Base-by-base conservation (phyloP, 2,888 invertebrate species). In the Ennomos erosarius region DNA sequence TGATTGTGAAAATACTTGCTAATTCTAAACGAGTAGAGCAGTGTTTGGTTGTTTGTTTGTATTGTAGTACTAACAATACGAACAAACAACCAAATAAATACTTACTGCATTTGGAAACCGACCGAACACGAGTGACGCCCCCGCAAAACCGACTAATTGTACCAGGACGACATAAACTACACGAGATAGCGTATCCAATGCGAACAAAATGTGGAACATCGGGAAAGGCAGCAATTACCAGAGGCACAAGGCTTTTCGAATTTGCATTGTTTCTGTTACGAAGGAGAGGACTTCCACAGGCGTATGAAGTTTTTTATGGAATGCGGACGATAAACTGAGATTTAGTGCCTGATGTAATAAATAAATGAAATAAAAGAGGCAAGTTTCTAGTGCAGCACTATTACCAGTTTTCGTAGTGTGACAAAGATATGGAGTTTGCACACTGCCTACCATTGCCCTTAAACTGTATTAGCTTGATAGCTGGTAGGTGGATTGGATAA, bases 181-280 rank as follows among this genome's bases (percentile, higher is more conserved):
- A 68, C 78, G 74, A 71, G 70, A 70, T 68, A 59, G 65, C 62
- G 58, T 68, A 70, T 65, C 69, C 64, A 78, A 81, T 70, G 68
- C 76, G 70, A 72, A 75, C 71, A 73, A 60, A 26, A 76, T 78
- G 72, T 69, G 67, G 64, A 73, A 71, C 72, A 69, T 74, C 68
- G 65, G 67, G 70, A 77, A 74, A 78, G 75, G 75, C 76, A 79
- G 78, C 81, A 83, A 84, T 88, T 85, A 83, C 78, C 68, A 70
- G 65, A 60, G 70, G 76, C 73, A 70, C 75, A 81, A 81, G 77
- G 80, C 84, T 82, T 81, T 81, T 79, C 74, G 79, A 84, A 85
- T 87, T 82, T 82, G 83, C 82, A 82, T 81, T 76, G 75, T 76
- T 78, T 33, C 51, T 36, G 26, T 10, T 5, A 26, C 26, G 26